Evolutionary conservation across 1,140 invertebrate species (phyloP), one percentile per base, ranked within the genome.

Genomic region (Diachasma alloeum): DNA sequence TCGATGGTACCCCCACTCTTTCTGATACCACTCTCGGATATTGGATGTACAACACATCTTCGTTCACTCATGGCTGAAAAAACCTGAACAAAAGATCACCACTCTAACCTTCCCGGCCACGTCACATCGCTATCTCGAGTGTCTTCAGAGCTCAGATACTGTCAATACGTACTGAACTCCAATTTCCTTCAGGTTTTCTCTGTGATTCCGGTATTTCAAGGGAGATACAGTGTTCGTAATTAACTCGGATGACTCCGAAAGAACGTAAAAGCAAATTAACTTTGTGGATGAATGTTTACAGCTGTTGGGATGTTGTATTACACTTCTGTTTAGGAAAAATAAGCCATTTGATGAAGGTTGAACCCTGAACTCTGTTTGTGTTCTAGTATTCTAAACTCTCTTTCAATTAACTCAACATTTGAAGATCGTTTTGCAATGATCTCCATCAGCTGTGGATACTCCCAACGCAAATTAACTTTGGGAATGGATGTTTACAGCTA

Each of bases 11-110:
- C 19, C 72, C 53, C 9, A 26, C 17, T 9, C 22, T 0, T 59
- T 39, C 37, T 67, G 53, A 70, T 74, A 75, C 74, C 71, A 79
- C 74, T 79, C 74, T 69, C 22, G 46, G 42, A 76, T 79, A 79
- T 79, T 79, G 72, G 70, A 73, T 76, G 56, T 67, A 31, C 63
- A 46, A 72, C 63, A 70, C 66, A 26, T 66, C 68, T 69, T 76
- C 37, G 36, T 53, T 79, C 74, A 73, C 44, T 42, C 44, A 69
- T 68, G 26, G 46, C 0, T 36, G 11, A 63, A 63, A 63, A 63
- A 63, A 63, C 11, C 59, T 63, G 59, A 63, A 63, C 59, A 63
- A 63, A 63, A 22, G 15, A 63, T 63, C 59, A 63, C 19, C 22
- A 6, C 2, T 63, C 9, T 10, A 63, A 19, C 59, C 59, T 63